A percentile compares a stretch with the other conserved stretches of the same genome.
Evolutionary conservation across 2,888 invertebrate species (phyloP).

Genomic region (Sminthurides aquaticus): DNA sequence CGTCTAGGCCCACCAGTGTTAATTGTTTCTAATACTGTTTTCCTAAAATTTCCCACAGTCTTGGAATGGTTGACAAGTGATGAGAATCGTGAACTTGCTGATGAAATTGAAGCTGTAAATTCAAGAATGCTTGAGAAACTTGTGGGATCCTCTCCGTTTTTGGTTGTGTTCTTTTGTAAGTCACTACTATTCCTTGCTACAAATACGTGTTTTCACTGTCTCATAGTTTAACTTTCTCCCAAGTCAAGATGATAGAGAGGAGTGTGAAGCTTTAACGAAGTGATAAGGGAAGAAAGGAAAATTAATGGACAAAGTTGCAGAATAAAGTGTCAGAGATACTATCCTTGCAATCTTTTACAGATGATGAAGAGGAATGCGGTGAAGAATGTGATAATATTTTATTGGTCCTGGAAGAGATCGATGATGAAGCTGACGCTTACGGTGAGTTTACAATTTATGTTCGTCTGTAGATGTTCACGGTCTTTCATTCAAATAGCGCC

Average conservation of each 20-base stretch:
- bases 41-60: constrained; percentile 52
- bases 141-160: constrained; percentile 73
- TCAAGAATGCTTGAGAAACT: constrained; percentile 78
- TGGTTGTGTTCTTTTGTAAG: constrained; percentile 89
- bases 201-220: neutral
- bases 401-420: constrained; percentile 82
- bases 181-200: constrained; percentile 33
- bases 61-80: constrained; percentile 89
- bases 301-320: too few relatives aligned
- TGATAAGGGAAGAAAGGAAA: too few relatives aligned
- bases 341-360: constrained; percentile 10
- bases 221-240: constrained; percentile 4
- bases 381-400: constrained; percentile 84
- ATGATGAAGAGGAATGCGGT: constrained; percentile 51
- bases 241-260: too few relatives aligned
- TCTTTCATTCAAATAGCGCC: too few relatives aligned
- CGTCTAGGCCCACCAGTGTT: too few relatives aligned
- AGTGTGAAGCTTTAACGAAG: too few relatives aligned
- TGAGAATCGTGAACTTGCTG: constrained; percentile 83
- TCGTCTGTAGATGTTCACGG: neutral
- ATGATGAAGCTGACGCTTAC: constrained; percentile 72
- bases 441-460: constrained; percentile 11
- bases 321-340: too few relatives aligned
- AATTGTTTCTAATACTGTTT: too few relatives aligned
- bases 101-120: constrained; percentile 89